Conservation (phyloP, 2,113 vertebrate genomes). For the Columbina picui region DNA sequence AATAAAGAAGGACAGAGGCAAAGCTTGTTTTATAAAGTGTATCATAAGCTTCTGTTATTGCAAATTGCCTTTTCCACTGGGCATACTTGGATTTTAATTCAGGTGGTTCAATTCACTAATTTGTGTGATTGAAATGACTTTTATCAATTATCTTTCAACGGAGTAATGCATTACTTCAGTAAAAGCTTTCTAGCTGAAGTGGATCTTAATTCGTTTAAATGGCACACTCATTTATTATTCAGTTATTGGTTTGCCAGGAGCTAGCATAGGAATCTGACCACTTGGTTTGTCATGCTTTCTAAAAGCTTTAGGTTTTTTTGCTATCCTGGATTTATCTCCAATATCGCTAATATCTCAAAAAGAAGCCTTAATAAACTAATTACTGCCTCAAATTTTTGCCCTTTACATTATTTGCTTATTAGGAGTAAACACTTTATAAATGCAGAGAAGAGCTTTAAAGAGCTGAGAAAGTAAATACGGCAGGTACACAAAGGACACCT, state of each 20-base stretch:
- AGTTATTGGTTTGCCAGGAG: neutral
- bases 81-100: slow-evolving; percentile 45
- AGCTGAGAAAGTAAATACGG: neutral
- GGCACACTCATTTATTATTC: slow-evolving; percentile 31
- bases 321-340: neutral
- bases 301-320: neutral
- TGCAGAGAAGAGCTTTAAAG: neutral
- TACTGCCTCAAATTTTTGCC: neutral
- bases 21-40: slow-evolving; percentile 35
- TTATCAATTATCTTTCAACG: slow-evolving; percentile 32
- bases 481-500: neutral
- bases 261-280: neutral
- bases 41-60: slow-evolving; percentile 26
- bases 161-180: neutral
- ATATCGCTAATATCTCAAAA: neutral
- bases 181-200: slow-evolving; percentile 45
- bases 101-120: slow-evolving; percentile 41
- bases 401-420: neutral
- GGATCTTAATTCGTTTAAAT: slow-evolving; percentile 46
- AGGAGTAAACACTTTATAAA: neutral
- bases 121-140: neutral
- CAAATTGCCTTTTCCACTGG: slow-evolving; percentile 39
- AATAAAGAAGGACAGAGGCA: slow-evolving; percentile 56
- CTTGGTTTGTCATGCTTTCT: slow-evolving; percentile 7
- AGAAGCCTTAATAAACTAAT: neutral